Conservation (phyloP, 2,797 vertebrate species). For the Ptychadena robeensis region DNA sequence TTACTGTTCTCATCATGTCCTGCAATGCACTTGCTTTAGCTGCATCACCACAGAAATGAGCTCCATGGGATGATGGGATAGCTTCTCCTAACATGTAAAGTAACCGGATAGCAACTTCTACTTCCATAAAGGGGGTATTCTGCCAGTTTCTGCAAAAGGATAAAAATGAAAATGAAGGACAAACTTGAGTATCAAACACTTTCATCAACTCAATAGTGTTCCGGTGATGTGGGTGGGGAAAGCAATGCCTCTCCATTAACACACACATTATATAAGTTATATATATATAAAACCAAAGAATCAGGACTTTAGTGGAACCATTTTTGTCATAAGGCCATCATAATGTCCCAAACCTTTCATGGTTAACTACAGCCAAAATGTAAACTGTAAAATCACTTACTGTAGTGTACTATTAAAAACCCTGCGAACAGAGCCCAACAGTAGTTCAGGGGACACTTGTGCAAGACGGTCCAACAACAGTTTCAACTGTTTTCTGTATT, state of each 20-base stretch:
- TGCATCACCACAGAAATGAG: slow-evolving; percentile 92
- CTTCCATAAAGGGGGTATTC: slow-evolving; percentile 90
- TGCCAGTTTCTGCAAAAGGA: slow-evolving; percentile 80
- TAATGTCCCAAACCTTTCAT: not conserved
- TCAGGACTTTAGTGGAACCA: no score
- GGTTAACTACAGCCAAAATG: not conserved
- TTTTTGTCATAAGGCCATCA: no score
- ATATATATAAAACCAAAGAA: no score
- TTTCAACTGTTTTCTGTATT: slow-evolving; percentile 98
- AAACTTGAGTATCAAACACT: no score
- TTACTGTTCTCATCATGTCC: slow-evolving; percentile 97
- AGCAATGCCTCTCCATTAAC: no score
- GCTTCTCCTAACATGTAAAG: slow-evolving; percentile 97
- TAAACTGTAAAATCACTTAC: slow-evolving; percentile 74
- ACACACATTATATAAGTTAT: no score
- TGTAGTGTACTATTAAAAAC: slow-evolving; percentile 92
- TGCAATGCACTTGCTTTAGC: slow-evolving; percentile 91
- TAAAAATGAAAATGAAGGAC: not conserved
- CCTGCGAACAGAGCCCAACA: slow-evolving; percentile 88
- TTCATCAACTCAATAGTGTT: no score
- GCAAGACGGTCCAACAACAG: slow-evolving; percentile 93
- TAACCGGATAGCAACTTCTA: slow-evolving; percentile 93
- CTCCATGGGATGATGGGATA: slow-evolving; percentile 91
- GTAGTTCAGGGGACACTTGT: slow-evolving; percentile 93
- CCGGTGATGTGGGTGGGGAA: no score